phyloP scores from a whole-genome alignment of 2,113 vertebrate species.

The Probosciger aterrimus region DNA sequence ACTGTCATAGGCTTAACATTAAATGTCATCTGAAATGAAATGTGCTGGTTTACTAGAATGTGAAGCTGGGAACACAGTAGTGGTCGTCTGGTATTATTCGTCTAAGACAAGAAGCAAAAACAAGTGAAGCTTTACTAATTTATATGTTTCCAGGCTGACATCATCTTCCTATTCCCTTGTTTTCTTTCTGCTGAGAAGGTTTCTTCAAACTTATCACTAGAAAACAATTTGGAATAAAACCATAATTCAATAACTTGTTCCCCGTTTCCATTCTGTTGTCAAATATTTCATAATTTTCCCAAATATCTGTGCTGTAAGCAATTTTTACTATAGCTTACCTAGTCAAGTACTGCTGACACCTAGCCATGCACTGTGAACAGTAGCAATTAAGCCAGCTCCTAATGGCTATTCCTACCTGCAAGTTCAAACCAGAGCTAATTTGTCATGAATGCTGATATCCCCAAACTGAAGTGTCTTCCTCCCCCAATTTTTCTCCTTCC shows the following conservation, averaged over 20 bases:
- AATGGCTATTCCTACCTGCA: neutral
- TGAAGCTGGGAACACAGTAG: neutral
- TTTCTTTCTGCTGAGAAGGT: neutral
- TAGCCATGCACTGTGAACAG: neutral
- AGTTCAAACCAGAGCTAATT: neutral
- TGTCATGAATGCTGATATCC: neutral
- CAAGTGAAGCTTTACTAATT: neutral
- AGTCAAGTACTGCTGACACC: neutral
- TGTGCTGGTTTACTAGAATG: neutral
- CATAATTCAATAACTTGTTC: neutral
- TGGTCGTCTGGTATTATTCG: neutral
- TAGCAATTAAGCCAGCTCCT: neutral
- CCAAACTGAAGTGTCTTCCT: neutral
- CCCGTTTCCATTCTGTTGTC: neutral
- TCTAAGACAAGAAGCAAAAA: neutral
- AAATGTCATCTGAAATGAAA: slow-evolving; percentile 55
- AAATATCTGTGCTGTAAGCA: neutral
- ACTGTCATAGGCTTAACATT: slow-evolving; percentile 59
- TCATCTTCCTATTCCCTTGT: neutral
- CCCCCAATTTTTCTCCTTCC: neutral
- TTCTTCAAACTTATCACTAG: neutral
- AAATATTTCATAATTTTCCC: neutral
- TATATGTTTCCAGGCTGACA: neutral
- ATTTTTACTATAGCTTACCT: neutral
- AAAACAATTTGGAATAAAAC: neutral